Conservation (phyloP, 2,113 vertebrate genomes). For the Limnothrissa miodon region DNA sequence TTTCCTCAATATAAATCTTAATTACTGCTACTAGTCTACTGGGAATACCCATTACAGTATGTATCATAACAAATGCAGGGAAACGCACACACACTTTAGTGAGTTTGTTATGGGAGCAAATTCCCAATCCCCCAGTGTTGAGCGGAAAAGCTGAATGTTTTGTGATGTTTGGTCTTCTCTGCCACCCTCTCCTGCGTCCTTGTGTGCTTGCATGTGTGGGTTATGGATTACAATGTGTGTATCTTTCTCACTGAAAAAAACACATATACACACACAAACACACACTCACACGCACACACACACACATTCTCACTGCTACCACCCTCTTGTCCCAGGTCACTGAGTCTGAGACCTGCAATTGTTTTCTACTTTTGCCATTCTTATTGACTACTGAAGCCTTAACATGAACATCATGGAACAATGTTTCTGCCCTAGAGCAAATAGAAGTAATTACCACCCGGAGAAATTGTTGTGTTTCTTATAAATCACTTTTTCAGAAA, state of each 20-base stretch:
- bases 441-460: not conserved
- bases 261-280: slow-evolving; percentile 16
- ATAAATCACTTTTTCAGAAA: not conserved
- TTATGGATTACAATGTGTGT: not conserved
- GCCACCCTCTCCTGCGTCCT: not conserved
- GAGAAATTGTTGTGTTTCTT: not conserved
- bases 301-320: not conserved
- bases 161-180: not conserved
- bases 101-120: not conserved
- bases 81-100: not conserved
- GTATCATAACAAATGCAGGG: not conserved
- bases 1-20: too few relatives aligned
- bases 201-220: not conserved
- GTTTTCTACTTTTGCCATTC: not conserved
- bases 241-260: not conserved
- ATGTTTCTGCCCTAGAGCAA: not conserved
- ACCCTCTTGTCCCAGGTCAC: not conserved
- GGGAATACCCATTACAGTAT: too few relatives aligned
- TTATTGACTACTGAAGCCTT: slow-evolving; percentile 2
- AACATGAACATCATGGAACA: not conserved
- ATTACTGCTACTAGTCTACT: too few relatives aligned
- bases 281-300: too few relatives aligned
- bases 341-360: slow-evolving; percentile 16
- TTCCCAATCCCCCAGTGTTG: not conserved
- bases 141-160: not conserved